Evolutionary conservation across 2,797 vertebrate genomes (phyloP).

Genomic region (Kryptopterus vitreolus): DNA sequence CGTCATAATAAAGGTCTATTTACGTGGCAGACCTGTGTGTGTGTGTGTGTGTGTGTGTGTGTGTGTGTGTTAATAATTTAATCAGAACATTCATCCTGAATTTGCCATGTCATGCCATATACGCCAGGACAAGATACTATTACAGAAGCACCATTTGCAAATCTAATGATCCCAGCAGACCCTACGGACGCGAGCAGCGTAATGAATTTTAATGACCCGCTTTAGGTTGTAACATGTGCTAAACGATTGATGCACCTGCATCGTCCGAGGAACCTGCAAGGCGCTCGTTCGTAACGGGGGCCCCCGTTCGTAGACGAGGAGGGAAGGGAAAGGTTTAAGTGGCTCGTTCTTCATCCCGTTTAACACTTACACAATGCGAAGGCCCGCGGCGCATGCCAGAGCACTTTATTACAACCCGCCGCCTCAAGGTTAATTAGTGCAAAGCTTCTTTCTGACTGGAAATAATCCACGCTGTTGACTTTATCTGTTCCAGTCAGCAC

Average conservation of each 20-base stretch:
- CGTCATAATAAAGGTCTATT: neutral
- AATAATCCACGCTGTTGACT: neutral
- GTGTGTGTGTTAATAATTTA: too few relatives aligned
- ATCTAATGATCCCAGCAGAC: constrained; percentile 57
- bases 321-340: neutral
- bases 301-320: constrained; percentile 17
- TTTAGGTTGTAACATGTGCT: constrained; percentile 56
- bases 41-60: neutral
- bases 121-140: constrained; percentile 48
- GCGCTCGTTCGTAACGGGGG: neutral
- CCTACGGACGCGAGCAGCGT: constrained; percentile 45
- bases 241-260: constrained; percentile 53
- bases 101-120: constrained; percentile 41
- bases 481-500: neutral
- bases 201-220: constrained; percentile 66
- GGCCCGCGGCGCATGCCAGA: neutral
- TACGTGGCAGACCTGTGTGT: too few relatives aligned
- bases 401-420: neutral
- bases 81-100: too few relatives aligned
- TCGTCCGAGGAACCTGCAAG: neutral
- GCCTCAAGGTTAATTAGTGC: constrained; percentile 49
- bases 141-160: constrained; percentile 62
- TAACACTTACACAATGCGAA: constrained; percentile 12
- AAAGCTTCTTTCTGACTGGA: constrained; percentile 28
- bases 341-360: constrained; percentile 6